Base-by-base conservation (phyloP, 2,113 vertebrate genomes). In the Athene cunicularia region DNA sequence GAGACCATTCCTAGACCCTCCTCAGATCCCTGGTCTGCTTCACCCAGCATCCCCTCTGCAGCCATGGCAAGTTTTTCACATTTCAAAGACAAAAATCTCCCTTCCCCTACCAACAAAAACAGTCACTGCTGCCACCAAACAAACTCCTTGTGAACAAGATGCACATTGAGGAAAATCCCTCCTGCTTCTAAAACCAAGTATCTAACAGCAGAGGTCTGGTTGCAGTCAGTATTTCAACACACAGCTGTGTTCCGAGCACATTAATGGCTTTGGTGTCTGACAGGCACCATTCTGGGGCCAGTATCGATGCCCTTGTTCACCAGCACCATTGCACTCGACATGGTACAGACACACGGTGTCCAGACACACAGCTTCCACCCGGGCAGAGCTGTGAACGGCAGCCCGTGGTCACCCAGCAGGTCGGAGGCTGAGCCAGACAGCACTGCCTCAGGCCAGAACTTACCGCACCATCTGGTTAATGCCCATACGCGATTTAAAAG, bases 271-370 rank as follows among this genome's bases (percentile, higher is more conserved):
- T 75, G 32, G 26, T 59, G 13, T 12, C 28, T 27, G 35, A 58
- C 11, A 50, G 30, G 53, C 33, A 11, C 23, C 8, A 1, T 55
- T 70, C 35, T 8, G 33, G 27, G 39, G 26, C 8, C 12, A 5
- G 12, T 33, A 35, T 35, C 1, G 2, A 11, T 13, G 13, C 23
- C 39, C 37, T 75, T 22, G 60, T 9, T 85, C 0, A 2, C 19
- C 47, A 63, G 56, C 1, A 1, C 12, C 22, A 0, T 28, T 15
- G 23, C 12, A 19, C n/a, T 62, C 0, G 2, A 5, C 0, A 2
- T 9, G 33, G 14, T 27, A 22, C 35, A 37, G 67, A 22, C 28
- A 6, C 10, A 2, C 33, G 2, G 18, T 6, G 15, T 30, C 50
- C 60, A 52, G 49, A 60, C 14, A 28, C 8, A 1, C 37, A 23